Percentiles rank a stretch among this genome's conserved stretches.
These are phyloP conservation scores for Drosophila obscura DNA, from an alignment of 1,140 invertebrate species.

Conservation along the genomic window DNA sequence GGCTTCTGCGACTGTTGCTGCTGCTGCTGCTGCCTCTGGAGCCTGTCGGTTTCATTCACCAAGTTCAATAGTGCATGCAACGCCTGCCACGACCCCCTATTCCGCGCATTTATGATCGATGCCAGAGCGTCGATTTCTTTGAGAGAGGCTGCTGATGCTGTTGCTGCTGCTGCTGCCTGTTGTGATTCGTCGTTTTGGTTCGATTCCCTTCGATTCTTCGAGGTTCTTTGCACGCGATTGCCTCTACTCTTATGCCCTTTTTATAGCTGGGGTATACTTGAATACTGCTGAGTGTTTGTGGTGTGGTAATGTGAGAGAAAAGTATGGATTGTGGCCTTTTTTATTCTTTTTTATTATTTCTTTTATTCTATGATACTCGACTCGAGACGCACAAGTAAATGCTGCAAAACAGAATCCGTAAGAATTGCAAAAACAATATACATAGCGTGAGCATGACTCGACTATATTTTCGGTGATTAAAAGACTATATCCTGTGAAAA, in stretches of 20 bases:
- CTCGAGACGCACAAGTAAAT: no score
- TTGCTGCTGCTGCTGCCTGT: conserved; percentile 29
- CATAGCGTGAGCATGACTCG: neutral
- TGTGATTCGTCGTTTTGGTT: conserved; percentile 58
- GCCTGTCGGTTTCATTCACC: conserved; percentile 79
- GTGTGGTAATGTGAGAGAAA: no score
- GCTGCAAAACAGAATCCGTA: no score
- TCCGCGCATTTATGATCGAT: conserved; percentile 73
- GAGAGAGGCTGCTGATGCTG: neutral
- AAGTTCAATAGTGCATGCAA: conserved; percentile 82
- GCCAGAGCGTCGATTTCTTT: conserved; percentile 69
- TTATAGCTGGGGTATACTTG: no score
- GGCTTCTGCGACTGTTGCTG: conserved; percentile 24
- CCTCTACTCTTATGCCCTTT: conserved; percentile 1
- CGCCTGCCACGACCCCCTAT: conserved; percentile 45
- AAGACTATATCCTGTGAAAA: neutral
- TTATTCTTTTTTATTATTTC: no score
- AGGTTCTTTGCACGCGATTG: conserved; percentile 66
- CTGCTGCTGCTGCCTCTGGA: conserved; percentile 17
- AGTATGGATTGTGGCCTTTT: no score
- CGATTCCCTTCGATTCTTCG: conserved; percentile 38
- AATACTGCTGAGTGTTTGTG: no score
- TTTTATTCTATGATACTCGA: no score
- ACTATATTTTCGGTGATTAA: neutral
- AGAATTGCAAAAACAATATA: neutral